Percentiles rank a stretch among this genome's conserved stretches.
phyloP scores from a whole-genome alignment of 1,140 invertebrate genomes.

The Magallana gigas region DNA sequence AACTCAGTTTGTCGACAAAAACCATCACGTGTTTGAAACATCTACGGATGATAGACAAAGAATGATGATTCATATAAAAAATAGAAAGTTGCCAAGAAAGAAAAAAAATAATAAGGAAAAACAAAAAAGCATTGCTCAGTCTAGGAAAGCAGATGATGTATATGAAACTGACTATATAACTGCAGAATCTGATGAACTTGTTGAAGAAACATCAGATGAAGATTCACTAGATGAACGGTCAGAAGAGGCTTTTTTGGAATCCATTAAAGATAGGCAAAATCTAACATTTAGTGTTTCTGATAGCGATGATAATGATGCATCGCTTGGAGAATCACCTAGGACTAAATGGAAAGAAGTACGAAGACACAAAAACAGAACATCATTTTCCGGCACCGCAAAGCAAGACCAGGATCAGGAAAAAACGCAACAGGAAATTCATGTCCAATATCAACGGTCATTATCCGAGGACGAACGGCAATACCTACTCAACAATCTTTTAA shows the following conservation, averaged over 20 bases:
- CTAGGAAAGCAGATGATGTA: neutral
- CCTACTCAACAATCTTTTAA: neutral
- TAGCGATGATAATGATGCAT: constrained; percentile 9
- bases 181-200: constrained; percentile 12
- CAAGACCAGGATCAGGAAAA: neutral
- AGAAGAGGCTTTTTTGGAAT: neutral
- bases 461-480: neutral
- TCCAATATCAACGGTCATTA: neutral
- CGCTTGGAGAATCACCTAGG: neutral
- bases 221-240: neutral
- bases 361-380: neutral
- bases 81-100: constrained; percentile 12
- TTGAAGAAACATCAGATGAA: neutral
- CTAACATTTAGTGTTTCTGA: neutral
- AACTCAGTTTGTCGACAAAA: constrained; percentile 34
- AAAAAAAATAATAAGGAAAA: neutral
- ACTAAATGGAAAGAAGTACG: neutral
- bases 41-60: neutral
- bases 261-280: neutral
- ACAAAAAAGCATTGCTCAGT: neutral
- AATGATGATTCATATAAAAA: constrained; percentile 20
- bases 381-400: neutral
- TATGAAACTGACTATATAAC: constrained; percentile 38
- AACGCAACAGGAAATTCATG: neutral
- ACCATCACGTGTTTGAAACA: constrained; percentile 34